Percentiles rank a stretch among this genome's conserved stretches.
Conservation (phyloP, 1,140 invertebrate genomes). For the Liolophura sinensis region DNA sequence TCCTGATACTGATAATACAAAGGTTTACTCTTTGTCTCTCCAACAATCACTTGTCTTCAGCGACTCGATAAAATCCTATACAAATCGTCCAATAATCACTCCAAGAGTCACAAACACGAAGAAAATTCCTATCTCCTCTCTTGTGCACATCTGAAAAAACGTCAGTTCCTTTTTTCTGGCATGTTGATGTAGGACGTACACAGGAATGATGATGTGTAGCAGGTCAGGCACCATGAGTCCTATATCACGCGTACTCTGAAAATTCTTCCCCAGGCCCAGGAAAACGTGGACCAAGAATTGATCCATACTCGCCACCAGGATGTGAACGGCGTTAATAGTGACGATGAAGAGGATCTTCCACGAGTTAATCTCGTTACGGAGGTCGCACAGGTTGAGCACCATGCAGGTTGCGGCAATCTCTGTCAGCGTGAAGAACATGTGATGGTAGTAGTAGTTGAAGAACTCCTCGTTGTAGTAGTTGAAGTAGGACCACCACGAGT, state of each 20-base stretch:
- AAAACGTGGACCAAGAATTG: conserved; percentile 78
- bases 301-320: conserved; percentile 73
- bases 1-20: no score
- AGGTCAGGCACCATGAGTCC: conserved; percentile 77
- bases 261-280: conserved; percentile 66
- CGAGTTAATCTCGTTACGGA: conserved; percentile 64
- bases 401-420: conserved; percentile 73
- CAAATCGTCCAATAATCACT: conserved; percentile 37
- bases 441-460: conserved; percentile 66
- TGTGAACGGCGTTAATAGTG: conserved; percentile 71
- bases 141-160: conserved; percentile 43
- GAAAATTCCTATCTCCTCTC: conserved; percentile 49
- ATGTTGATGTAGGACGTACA: conserved; percentile 54
- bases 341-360: conserved; percentile 69
- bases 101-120: conserved; percentile 40
- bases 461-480: conserved; percentile 86
- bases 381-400: conserved; percentile 60
- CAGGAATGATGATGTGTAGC: conserved; percentile 69
- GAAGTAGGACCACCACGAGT: conserved; percentile 81
- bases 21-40: no score
- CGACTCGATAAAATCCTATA: conserved; percentile 18
- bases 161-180: conserved; percentile 29
- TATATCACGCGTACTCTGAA: conserved; percentile 69
- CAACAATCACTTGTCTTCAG: no score
- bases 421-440: conserved; percentile 71